Percentiles rank a stretch among this genome's conserved stretches.
Conservation (phyloP, 2,888 invertebrate genomes). For the Sphaerophoria rueppellii region DNA sequence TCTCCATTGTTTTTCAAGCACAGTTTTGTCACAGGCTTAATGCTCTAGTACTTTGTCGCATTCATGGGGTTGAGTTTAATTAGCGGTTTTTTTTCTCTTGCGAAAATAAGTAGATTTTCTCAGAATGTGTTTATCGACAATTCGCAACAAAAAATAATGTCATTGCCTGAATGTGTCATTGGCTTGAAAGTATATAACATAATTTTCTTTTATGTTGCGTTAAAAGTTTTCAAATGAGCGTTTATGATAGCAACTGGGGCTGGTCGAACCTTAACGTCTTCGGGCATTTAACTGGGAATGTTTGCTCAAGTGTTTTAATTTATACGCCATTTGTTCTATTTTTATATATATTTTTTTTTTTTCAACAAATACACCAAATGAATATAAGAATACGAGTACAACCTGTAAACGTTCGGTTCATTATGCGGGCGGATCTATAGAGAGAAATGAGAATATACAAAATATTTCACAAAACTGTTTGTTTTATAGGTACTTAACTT, state of each 20-base stretch:
- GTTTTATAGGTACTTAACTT: constrained; percentile 44
- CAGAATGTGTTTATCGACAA: constrained; percentile 58
- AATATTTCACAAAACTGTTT: constrained; percentile 58
- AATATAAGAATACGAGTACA: constrained; percentile 3
- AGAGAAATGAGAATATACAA: constrained; percentile 13
- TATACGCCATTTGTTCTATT: constrained; percentile 4
- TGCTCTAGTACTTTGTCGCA: constrained; percentile 46
- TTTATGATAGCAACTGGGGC: not conserved
- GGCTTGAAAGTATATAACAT: constrained; percentile 10
- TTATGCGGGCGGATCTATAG: constrained; percentile 53
- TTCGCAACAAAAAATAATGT: constrained; percentile 49
- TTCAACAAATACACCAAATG: constrained; percentile 1
- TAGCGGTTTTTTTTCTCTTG: constrained; percentile 29
- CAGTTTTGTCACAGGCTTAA: constrained; percentile 61
- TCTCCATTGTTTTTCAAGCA: constrained; percentile 63
- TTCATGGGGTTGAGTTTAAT: constrained; percentile 68
- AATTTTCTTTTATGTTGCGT: not conserved
- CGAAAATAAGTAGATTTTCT: constrained; percentile 30
- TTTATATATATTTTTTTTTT: constrained; percentile 19
- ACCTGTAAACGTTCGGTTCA: constrained; percentile 23
- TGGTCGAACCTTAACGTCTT: not conserved
- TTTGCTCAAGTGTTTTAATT: constrained; percentile 23
- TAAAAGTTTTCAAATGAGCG: constrained; percentile 30
- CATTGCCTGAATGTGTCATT: constrained; percentile 44
- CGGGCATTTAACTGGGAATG: not conserved